A percentile compares a stretch with the other conserved stretches of the same genome.
Conservation (phyloP, 1,140 invertebrate genomes). For the Ctenoplectra terminalis region DNA sequence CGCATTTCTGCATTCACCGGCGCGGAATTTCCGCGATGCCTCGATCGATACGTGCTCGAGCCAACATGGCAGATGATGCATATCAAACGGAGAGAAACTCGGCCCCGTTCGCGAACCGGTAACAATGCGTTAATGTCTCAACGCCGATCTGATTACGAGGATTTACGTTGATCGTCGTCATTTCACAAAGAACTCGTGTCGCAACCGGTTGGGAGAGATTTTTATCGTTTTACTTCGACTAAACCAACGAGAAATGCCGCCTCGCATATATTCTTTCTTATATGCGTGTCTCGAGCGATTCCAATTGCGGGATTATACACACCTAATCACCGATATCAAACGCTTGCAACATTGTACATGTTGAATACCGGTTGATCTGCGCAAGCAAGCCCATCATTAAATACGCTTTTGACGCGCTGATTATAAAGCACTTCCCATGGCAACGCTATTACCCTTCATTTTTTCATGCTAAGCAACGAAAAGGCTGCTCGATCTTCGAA, state of each 20-base stretch:
- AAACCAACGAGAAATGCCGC: background rate
- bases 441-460: constrained; percentile 19
- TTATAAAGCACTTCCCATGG: constrained; percentile 41
- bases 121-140: constrained; percentile 43
- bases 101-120: background rate
- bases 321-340: constrained; percentile 26
- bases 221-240: constrained; percentile 25
- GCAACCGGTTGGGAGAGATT: constrained; percentile 18
- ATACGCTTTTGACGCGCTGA: constrained; percentile 28
- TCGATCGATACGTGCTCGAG: constrained; percentile 23
- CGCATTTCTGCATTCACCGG: constrained; percentile 27
- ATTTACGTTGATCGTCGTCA: constrained; percentile 39
- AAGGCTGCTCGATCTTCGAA: background rate
- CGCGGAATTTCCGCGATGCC: constrained; percentile 43
- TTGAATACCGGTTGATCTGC: constrained; percentile 38
- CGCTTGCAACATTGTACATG: constrained; percentile 21
- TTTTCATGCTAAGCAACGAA: constrained; percentile 19
- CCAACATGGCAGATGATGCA: constrained; percentile 45
- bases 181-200: constrained; percentile 34
- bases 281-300: background rate
- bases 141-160: constrained; percentile 32
- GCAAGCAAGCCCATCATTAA: constrained; percentile 49
- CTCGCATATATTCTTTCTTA: too few species aligned
- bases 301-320: background rate
- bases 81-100: constrained; percentile 42